A percentile compares a stretch with the other conserved stretches of the same genome.
These are phyloP conservation scores for Hafferia zeledoni DNA, from an alignment of 2,797 vertebrate genomes.

Conservation along the genomic window DNA sequence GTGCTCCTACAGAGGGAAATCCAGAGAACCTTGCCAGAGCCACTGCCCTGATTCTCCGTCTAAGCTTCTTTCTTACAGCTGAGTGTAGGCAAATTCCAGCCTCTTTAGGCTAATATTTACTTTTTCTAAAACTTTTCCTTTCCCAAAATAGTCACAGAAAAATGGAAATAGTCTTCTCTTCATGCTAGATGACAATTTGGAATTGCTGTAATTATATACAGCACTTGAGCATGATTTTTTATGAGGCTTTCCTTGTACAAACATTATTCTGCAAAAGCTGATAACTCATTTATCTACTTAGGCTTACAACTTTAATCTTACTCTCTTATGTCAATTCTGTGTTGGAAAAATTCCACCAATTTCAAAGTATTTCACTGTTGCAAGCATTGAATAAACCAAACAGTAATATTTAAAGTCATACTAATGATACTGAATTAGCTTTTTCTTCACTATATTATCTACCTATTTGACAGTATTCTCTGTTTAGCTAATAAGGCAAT, in stretches of 20 bases:
- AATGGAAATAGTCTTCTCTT: not conserved
- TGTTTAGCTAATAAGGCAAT: not conserved
- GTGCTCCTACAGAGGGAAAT: not conserved
- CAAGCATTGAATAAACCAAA: not conserved
- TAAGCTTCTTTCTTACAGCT: not conserved
- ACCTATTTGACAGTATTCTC: not conserved
- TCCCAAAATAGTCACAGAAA: not conserved
- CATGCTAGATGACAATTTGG: not conserved
- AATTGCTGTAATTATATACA: not conserved
- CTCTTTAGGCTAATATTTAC: not conserved
- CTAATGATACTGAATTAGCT: not conserved
- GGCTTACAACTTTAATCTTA: conserved; percentile 27
- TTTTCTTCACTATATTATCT: not conserved
- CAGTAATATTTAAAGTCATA: not conserved
- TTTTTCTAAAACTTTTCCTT: not conserved
- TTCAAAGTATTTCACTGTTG: not conserved
- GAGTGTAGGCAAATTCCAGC: not conserved
- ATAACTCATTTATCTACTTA: conserved; percentile 9
- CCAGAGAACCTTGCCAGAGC: not conserved
- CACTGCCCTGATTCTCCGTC: not conserved
- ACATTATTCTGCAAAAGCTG: conserved; percentile 14
- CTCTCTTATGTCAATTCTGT: not conserved
- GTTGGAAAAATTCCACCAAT: conserved; percentile 5
- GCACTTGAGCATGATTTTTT: not conserved
- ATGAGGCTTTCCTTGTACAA: conserved; percentile 3